Conservation (phyloP, 2,797 vertebrate species). For the Catostomus latipinnis region DNA sequence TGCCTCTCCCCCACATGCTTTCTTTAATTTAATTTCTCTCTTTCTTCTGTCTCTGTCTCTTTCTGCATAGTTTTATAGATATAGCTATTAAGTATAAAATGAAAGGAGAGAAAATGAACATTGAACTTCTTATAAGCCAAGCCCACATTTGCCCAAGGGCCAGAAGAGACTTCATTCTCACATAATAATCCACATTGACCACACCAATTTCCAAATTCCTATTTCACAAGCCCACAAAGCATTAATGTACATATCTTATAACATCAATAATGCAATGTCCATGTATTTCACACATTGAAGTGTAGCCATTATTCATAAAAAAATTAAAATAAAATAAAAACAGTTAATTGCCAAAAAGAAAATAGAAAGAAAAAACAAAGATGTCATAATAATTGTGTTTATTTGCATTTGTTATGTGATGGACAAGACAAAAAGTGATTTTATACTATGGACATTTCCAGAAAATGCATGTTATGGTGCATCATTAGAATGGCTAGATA, state of each 20-base stretch:
- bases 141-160: slow-evolving; percentile 47
- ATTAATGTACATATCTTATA: slow-evolving; percentile 77
- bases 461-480: slow-evolving; percentile 81
- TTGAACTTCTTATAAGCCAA: slow-evolving; percentile 43
- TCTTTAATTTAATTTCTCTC: slow-evolving; percentile 53
- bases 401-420: slow-evolving; percentile 69
- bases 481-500: slow-evolving; percentile 83
- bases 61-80: slow-evolving; percentile 59
- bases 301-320: slow-evolving; percentile 52
- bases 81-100: slow-evolving; percentile 31
- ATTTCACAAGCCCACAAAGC: slow-evolving; percentile 30
- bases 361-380: slow-evolving; percentile 1
- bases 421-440: slow-evolving; percentile 47
- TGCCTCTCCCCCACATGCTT: slow-evolving; percentile 25
- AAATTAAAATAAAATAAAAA: slow-evolving; percentile 18
- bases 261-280: slow-evolving; percentile 62
- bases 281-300: slow-evolving; percentile 44
- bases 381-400: slow-evolving; percentile 63
- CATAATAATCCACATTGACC: slow-evolving; percentile 26
- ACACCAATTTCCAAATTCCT: slow-evolving; percentile 3
- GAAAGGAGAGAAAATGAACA: slow-evolving; percentile 28
- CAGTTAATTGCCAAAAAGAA: slow-evolving; percentile 73
- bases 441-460: slow-evolving; percentile 68
- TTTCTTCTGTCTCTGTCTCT: slow-evolving; percentile 46
- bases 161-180: slow-evolving; percentile 26